Conservation (phyloP, 2,113 vertebrate species). For the Pseudopipra pipra region DNA sequence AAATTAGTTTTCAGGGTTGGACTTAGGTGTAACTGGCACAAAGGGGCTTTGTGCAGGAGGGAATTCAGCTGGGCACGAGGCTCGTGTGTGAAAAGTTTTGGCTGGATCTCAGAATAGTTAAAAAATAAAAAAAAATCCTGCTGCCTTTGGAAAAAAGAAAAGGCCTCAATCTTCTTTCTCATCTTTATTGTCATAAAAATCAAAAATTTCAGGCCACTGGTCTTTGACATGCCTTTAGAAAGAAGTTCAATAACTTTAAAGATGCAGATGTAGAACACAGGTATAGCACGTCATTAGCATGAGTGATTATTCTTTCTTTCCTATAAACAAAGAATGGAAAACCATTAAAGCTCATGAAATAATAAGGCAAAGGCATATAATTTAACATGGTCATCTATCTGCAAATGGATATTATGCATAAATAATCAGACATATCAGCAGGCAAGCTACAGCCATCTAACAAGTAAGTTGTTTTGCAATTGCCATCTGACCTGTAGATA, state of each 20-base stretch:
- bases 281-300: background rate
- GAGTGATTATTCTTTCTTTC: background rate
- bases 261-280: background rate
- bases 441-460: background rate
- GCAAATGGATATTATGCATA: slow-evolving; percentile 1
- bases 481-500: slow-evolving; percentile 42
- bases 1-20: background rate
- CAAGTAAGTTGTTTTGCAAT: slow-evolving; percentile 1
- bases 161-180: background rate
- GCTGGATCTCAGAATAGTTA: background rate
- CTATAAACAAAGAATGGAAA: background rate
- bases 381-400: slow-evolving; percentile 22
- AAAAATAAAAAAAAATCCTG: background rate
- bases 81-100: background rate
- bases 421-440: slow-evolving; percentile 2
- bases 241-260: background rate
- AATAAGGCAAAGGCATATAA: background rate
- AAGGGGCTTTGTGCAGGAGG: background rate
- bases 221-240: background rate
- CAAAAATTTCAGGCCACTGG: background rate
- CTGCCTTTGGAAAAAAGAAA: background rate
- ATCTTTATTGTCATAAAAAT: background rate
- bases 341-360: background rate
- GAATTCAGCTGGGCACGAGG: background rate
- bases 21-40: background rate